phyloP scores from a whole-genome alignment of 2,888 invertebrate genomes.

The Agrochola lota region DNA sequence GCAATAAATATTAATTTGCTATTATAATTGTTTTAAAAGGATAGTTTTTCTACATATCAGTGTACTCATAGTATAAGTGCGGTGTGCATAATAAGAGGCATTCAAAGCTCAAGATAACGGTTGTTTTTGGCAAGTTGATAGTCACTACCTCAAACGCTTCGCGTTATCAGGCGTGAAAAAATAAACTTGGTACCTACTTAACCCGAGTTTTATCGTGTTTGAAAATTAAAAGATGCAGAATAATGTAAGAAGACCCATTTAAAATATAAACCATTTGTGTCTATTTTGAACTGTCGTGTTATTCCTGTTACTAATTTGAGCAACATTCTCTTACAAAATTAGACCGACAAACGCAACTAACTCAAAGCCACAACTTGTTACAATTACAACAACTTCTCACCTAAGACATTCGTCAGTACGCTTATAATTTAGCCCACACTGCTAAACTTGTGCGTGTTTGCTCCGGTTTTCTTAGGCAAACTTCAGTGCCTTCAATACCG shows the following conservation, averaged over 20 bases:
- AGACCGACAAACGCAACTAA: slow-evolving; percentile 2
- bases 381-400: slow-evolving; percentile 38
- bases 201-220: not conserved
- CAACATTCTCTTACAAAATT: slow-evolving; percentile 2
- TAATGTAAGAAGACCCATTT: too few species aligned
- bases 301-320: not conserved
- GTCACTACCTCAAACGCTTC: too few species aligned
- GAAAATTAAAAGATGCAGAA: not conserved
- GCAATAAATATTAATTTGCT: too few species aligned
- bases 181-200: too few species aligned
- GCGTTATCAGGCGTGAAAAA: too few species aligned
- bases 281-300: not conserved
- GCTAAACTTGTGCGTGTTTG: slow-evolving; percentile 73
- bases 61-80: too few species aligned
- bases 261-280: not conserved
- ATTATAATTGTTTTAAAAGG: too few species aligned
- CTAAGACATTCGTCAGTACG: slow-evolving; percentile 33
- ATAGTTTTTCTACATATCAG: too few species aligned
- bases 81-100: too few species aligned
- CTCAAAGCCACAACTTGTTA: slow-evolving; percentile 18
- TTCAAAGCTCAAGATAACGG: too few species aligned
- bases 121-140: too few species aligned
- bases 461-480: slow-evolving; percentile 72
- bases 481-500: slow-evolving; percentile 74
- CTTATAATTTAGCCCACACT: slow-evolving; percentile 64